Base-by-base conservation (phyloP, 2,888 invertebrate genomes). In the Microctonus aethiopoides region DNA sequence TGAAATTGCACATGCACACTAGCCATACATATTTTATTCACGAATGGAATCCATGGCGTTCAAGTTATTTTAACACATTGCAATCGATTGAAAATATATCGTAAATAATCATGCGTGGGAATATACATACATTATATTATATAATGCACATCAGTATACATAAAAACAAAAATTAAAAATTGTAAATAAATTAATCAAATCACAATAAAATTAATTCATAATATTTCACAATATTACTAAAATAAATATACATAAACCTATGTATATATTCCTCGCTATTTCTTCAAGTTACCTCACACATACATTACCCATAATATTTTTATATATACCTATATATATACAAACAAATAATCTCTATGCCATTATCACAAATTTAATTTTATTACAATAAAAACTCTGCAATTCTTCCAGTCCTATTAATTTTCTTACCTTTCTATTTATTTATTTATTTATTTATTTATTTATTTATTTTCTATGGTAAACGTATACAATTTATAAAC, bases 21-120 rank as follows among this genome's bases (percentile, higher is more conserved):
- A n/a, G n/a, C n/a, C n/a, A 22, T 46, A 51, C 41, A 65, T 51
- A 41, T 22, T 39, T 20, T 59, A 46, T 13, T 51, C 29, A 29
- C n/a, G 9, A 16, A 16, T 63, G 70, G 72, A 59, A 72, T 66
- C 65, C 61, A 36, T 24, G 63, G 72, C 68, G 63, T 67, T 68
- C 63, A 41, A 67, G 63, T 36, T 69, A 69, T 65, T 60, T 69
- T 64, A 69, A 64, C 68, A 13, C 56, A 46, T 29, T 39, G n/a
- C 63, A 59, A 68, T 68, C 60, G 63, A 68, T 61, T 62, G 36
- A 51, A 61, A 57, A 13, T 34, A 60, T 22, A 9, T n/a, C n/a
- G 41, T 62, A 46, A 39, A 29, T 34, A 5, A 39, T 6, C 51
- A 20, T 26, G 22, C 63, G 36, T 52, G 34, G 51, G 20, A 34